Percentiles rank a stretch among this genome's conserved stretches.
phyloP scores from a whole-genome alignment of 2,797 vertebrate genomes.

The Pangasius krempfi region DNA sequence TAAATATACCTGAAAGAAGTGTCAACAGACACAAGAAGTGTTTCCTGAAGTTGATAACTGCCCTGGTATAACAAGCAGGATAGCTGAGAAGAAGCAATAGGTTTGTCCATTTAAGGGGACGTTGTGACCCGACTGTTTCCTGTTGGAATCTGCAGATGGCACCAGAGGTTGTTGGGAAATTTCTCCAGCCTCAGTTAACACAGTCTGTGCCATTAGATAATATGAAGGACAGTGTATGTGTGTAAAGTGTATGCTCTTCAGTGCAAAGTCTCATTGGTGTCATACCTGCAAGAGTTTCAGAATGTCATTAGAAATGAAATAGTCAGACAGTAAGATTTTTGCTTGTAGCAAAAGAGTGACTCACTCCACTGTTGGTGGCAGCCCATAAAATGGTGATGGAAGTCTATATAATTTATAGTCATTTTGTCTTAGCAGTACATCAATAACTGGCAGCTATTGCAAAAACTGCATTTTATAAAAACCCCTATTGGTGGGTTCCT shows the following conservation, averaged over 20 bases:
- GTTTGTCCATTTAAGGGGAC: constrained; percentile 2
- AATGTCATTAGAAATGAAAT: constrained; percentile 11
- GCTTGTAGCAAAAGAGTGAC: background rate
- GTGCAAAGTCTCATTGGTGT: constrained; percentile 9
- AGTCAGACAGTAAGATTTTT: constrained; percentile 3
- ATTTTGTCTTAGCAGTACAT: constrained; percentile 18
- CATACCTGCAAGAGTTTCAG: background rate
- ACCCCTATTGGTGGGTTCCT: background rate
- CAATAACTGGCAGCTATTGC: constrained; percentile 40
- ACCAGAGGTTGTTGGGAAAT: constrained; percentile 1
- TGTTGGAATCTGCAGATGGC: constrained; percentile 18
- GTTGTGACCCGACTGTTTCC: constrained; percentile 1
- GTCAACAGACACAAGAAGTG: constrained; percentile 49
- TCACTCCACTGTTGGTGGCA: background rate
- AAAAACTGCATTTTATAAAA: constrained; percentile 16
- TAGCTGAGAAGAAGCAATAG: constrained; percentile 32
- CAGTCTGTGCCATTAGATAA: background rate
- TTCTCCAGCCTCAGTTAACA: background rate
- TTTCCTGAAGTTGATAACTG: constrained; percentile 64
- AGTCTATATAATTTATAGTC: background rate
- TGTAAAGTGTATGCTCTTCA: background rate
- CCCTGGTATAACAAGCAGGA: constrained; percentile 19
- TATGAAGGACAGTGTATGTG: constrained; percentile 13
- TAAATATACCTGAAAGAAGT: constrained; percentile 67
- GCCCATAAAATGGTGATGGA: background rate